Evolutionary conservation across 2,888 invertebrate genomes (phyloP).

Genomic region (Maniola hyperantus): DNA sequence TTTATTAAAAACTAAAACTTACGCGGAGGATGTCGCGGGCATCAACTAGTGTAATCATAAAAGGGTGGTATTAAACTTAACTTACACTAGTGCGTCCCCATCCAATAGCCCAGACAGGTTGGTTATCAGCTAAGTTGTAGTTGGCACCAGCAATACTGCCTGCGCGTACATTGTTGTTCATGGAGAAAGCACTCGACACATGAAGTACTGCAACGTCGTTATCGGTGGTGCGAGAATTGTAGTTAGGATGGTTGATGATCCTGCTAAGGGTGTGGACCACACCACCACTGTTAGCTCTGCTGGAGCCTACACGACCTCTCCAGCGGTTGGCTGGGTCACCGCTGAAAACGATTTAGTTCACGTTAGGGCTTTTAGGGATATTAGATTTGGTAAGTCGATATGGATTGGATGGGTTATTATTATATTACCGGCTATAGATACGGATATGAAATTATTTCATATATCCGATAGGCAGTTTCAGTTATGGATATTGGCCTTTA

Average conservation of each 20-base stretch:
- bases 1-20: no score
- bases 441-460: no score
- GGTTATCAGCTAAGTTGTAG: constrained; percentile 47
- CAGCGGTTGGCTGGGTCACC: neutral
- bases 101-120: constrained; percentile 50
- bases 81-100: constrained; percentile 50
- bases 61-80: neutral
- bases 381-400: no score
- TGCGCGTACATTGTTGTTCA: constrained; percentile 39
- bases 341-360: neutral
- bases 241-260: constrained; percentile 11
- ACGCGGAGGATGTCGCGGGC: no score
- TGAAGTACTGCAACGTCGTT: neutral
- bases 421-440: no score
- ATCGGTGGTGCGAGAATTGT: neutral
- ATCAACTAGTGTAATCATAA: no score
- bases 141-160: constrained; percentile 46
- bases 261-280: neutral
- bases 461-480: no score
- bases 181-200: constrained; percentile 16
- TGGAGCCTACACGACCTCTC: constrained; percentile 4
- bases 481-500: no score
- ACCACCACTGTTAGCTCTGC: constrained; percentile 1
- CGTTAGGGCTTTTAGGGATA: neutral
- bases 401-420: no score